Evolutionary conservation across 2,888 invertebrate genomes (phyloP).

Genomic region (Conchocele bisecta): DNA sequence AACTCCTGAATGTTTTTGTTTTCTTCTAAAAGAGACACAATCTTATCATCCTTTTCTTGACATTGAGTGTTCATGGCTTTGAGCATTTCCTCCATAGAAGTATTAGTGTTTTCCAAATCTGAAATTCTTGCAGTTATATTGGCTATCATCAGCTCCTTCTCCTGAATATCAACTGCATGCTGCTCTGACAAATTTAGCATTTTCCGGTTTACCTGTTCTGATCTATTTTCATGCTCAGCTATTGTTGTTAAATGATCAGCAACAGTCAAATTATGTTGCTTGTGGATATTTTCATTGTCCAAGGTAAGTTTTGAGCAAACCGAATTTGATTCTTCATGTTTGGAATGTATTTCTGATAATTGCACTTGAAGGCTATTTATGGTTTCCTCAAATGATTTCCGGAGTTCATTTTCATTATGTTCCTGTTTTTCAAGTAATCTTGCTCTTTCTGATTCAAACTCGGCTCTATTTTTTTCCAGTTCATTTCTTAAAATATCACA

Average conservation of each 20-base stretch:
- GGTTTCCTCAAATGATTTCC: neutral
- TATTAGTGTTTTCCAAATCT: constrained; percentile 57
- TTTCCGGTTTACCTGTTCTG: constrained; percentile 47
- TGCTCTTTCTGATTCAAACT: constrained; percentile 26
- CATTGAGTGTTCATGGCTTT: constrained; percentile 66
- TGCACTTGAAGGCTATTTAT: constrained; percentile 17
- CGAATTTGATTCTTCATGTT: constrained; percentile 24
- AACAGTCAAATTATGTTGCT: constrained; percentile 10
- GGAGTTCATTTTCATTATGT: constrained; percentile 14
- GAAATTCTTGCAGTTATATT: constrained; percentile 47
- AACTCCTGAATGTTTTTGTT: constrained; percentile 43
- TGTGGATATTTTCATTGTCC: constrained; percentile 32
- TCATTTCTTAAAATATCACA: neutral
- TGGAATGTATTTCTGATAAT: constrained; percentile 18
- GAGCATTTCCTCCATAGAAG: constrained; percentile 71
- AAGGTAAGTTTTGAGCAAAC: constrained; percentile 15
- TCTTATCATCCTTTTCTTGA: constrained; percentile 65
- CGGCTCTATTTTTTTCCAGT: neutral
- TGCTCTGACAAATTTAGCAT: constrained; percentile 59
- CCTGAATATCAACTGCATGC: constrained; percentile 62
- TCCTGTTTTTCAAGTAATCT: constrained; percentile 20
- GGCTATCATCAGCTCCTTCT: constrained; percentile 58
- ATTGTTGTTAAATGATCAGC: constrained; percentile 15
- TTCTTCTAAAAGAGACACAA: constrained; percentile 55
- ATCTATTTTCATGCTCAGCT: constrained; percentile 10